Base-by-base conservation (phyloP, 2,113 vertebrate species). In the Bufo bufo region DNA sequence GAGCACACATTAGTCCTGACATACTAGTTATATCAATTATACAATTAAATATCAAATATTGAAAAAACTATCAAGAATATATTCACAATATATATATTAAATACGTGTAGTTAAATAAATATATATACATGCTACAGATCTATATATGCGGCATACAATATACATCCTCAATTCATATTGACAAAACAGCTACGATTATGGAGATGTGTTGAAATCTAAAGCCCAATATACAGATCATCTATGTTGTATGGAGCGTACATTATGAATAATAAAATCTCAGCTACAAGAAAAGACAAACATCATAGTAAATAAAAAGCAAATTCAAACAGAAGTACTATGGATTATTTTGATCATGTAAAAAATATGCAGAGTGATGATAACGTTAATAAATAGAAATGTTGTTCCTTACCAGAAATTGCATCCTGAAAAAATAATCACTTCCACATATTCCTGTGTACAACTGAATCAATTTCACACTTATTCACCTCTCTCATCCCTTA, bases 401-500 rank as follows among this genome's bases (percentile, higher is more conserved):
- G 90, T 93, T 83, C 90, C 96, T 94, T 96, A 95, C 96, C 96
- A 91, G 93, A 90, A 93, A 93, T 93, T 90, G 82, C 91, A 90
- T 91, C 94, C 91, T 93, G 92, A 92, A 91, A 95, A 94, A 94
- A 94, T 94, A 84, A 84, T 93, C 93, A 91, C 93, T 93, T 90
- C 92, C 90, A 90, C 86, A 79, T 93, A 94, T 93, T 93, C 93
- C 94, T 92, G 92, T 89, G 92, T 92, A 94, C 95, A 93, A 94
- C 92, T 92, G 95, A 98, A 98, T 96, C 96, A 96, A 96, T 98
- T 97, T 99, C 97, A 97, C 97, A 98, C 96, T 97, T 94, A 92
- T 94, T 95, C 96, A 95, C 96, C 95, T 97, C 96, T 94, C 92
- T 92, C 93, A 93, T 93, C 93, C 93, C 93, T 94, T 95, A 97